Conservation (phyloP, 2,888 invertebrate genomes). For the Philereme transversata region DNA sequence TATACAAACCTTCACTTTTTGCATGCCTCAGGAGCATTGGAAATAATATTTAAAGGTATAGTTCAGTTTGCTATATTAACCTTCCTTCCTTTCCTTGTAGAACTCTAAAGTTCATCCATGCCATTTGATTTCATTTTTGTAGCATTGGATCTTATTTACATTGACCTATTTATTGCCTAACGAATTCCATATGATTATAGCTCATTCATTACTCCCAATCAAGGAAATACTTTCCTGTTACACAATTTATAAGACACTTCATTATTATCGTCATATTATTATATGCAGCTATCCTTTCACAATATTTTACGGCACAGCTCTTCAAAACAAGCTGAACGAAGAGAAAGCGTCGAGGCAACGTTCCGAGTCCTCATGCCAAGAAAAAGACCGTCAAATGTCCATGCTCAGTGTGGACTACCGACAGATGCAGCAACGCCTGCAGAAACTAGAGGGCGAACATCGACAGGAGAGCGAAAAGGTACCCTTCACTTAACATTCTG, state of each 20-base stretch:
- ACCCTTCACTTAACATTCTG: neutral
- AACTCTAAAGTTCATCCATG: constrained; percentile 15
- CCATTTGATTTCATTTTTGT: constrained; percentile 11
- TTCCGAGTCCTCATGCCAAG: constrained; percentile 93
- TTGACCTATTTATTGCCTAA: constrained; percentile 3
- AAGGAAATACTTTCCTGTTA: constrained; percentile 2
- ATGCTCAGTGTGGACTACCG: constrained; percentile 97
- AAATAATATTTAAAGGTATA: constrained; percentile 87
- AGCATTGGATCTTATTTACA: constrained; percentile 13
- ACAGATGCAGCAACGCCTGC: constrained; percentile 95
- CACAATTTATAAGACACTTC: constrained; percentile 4
- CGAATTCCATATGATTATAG: constrained; percentile 2
- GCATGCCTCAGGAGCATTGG: constrained; percentile 87
- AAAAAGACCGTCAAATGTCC: constrained; percentile 96
- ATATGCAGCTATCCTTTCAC: constrained; percentile 20
- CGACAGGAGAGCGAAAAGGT: constrained; percentile 94
- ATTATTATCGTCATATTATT: constrained; percentile 16
- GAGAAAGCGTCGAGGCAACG: constrained; percentile 94
- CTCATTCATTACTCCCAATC: neutral
- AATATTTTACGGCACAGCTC: constrained; percentile 80
- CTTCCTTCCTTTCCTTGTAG: constrained; percentile 38
- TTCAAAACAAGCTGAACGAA: constrained; percentile 95
- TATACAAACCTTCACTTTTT: constrained; percentile 75
- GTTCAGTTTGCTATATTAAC: constrained; percentile 69
- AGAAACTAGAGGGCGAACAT: constrained; percentile 96